Base-by-base conservation (phyloP, 2,888 invertebrate genomes). In the Caenorhabditis sp. region DNA sequence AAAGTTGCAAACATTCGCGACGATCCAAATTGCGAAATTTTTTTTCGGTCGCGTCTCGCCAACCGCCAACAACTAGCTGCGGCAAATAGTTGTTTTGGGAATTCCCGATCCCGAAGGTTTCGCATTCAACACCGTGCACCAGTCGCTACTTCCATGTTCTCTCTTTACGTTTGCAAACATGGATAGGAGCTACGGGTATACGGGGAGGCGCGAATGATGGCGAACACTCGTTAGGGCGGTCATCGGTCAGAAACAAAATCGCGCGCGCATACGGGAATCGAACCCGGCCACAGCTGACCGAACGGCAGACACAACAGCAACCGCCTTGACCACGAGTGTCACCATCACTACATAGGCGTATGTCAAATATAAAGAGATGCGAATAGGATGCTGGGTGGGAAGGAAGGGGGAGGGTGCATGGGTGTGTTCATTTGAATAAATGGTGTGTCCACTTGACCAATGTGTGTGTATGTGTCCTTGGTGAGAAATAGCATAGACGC, bases 151-250 rank as follows among this genome's bases (percentile, higher is more conserved):
- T 62, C 72, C 72, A 72, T 72, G 72, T 72, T 72, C n/a, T 36
- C 62, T 27, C n/a, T 38, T 17, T 7, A 7, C 5, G 12, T 43
- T 27, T 12, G 12, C 36, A 50, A 72, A 72, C 72, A 72, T 72
- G 72, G 72, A 65, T 65, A 72, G 72, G 72, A 72, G 72, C 72
- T 72, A 72, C 72, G 72, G 72, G 72, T 72, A 72, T 25, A 65
- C 62, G 67, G 67, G 2, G 21, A 26, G 14, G 23, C 56, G 26
- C 25, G 17, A 20, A 23, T 23, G 56, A 36, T 52, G 54, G 57
- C 62, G 67, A 67, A 71, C 59, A 59, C 67, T 66, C 59, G 50
- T 59, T 54, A 49, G 27, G 43, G 20, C n/a, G n/a, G n/a, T n/a
- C n/a, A 1, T n/a, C 14, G 43, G 31, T 12, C 12, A 8, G 21